Evolutionary conservation across 2,113 vertebrate species (phyloP).

Genomic region (Axis porcinus): DNA sequence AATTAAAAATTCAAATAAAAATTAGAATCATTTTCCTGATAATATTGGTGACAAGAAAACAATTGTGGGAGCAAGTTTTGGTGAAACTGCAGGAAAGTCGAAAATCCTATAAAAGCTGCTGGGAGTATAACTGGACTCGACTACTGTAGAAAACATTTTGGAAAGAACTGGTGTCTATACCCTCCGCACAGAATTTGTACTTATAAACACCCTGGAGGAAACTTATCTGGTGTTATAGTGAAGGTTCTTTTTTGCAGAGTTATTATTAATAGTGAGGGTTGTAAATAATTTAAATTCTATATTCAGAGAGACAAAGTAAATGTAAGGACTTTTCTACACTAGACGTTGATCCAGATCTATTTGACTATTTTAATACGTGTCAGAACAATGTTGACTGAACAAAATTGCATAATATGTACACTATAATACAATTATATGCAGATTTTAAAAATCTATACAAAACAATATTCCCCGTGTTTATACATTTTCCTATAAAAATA

Average conservation of each 20-base stretch:
- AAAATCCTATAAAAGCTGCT: neutral
- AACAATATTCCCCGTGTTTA: neutral
- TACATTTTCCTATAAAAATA: neutral
- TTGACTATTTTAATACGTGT: neutral
- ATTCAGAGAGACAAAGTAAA: neutral
- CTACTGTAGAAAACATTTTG: neutral
- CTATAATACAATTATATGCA: neutral
- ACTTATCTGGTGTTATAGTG: neutral
- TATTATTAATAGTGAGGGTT: neutral
- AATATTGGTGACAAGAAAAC: neutral
- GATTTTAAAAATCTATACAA: neutral
- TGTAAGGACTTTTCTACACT: neutral
- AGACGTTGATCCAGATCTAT: neutral
- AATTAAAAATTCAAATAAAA: neutral
- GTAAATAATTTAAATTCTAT: neutral
- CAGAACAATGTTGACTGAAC: neutral
- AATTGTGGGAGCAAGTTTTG: neutral
- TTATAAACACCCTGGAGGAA: neutral
- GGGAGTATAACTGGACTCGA: neutral
- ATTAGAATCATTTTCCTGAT: neutral
- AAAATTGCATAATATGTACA: neutral
- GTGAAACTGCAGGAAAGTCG: neutral
- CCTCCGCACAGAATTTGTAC: neutral
- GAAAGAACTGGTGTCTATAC: neutral
- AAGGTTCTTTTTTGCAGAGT: neutral